Percentiles rank a stretch among this genome's conserved stretches.
Evolutionary conservation across 2,113 vertebrate genomes (phyloP).

Genomic region (Ophthalmotilapia sp.): DNA sequence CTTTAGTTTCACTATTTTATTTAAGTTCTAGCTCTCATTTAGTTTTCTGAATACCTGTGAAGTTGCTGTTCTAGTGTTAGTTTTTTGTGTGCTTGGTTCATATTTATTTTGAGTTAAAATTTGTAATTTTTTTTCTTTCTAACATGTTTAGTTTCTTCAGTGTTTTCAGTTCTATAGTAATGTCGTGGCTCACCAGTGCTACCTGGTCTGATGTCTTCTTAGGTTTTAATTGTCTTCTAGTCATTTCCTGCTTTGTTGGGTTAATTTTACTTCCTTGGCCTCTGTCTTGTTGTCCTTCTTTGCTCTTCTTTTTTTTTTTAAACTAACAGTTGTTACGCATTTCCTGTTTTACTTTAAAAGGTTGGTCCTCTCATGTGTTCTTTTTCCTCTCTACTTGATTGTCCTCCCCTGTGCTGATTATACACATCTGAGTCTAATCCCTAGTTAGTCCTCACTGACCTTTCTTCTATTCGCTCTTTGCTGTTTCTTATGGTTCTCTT

Average conservation of each 20-base stretch:
- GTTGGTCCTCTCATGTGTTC: neutral
- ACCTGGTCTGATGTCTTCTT: neutral
- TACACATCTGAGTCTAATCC: neutral
- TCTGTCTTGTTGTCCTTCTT: neutral
- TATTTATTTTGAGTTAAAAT: neutral
- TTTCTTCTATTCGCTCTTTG: neutral
- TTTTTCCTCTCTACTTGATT: neutral
- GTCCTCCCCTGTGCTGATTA: neutral
- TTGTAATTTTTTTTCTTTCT: neutral
- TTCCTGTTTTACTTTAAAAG: neutral
- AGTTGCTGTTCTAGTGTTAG: neutral
- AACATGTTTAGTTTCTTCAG: neutral
- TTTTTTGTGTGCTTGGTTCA: neutral
- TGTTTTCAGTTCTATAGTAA: neutral
- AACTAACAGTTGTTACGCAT: neutral
- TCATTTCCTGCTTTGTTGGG: neutral
- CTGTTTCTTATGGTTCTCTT: neutral
- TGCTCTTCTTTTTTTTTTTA: neutral
- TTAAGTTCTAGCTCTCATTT: neutral
- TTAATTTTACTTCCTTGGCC: neutral
- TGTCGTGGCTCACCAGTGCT: neutral
- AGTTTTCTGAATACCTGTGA: neutral
- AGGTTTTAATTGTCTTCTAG: neutral
- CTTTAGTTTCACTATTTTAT: neutral
- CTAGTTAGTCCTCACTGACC: neutral